Evolutionary conservation across 2,113 vertebrate species (phyloP).

Genomic region (Brachionichthys hirsutus): DNA sequence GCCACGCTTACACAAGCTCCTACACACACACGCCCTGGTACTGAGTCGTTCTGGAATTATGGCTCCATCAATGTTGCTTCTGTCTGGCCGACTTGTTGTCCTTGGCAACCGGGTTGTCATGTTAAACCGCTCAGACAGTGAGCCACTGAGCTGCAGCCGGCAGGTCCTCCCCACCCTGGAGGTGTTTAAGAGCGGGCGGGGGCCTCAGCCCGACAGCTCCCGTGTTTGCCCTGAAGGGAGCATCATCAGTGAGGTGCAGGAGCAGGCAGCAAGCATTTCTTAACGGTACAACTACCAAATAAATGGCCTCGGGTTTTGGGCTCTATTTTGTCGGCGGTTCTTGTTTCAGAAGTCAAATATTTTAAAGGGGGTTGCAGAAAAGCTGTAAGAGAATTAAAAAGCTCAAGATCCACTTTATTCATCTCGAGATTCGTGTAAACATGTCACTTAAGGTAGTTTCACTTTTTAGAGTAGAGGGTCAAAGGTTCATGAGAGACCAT

Average conservation of each 20-base stretch:
- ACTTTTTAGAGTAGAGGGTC: too few species aligned
- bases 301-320: too few species aligned
- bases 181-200: constrained; percentile 45
- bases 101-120: constrained; percentile 53
- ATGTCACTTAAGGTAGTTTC: too few species aligned
- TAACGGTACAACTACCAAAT: constrained; percentile 3
- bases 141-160: constrained; percentile 48
- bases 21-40: constrained; percentile 1
- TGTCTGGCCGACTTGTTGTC: constrained; percentile 68
- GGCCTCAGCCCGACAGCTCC: constrained; percentile 8
- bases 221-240: constrained; percentile 40
- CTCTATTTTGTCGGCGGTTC: too few species aligned
- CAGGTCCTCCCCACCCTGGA: constrained; percentile 45
- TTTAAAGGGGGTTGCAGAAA: too few species aligned
- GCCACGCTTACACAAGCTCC: constrained; percentile 42
- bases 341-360: too few species aligned
- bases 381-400: too few species aligned
- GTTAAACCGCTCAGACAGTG: constrained; percentile 54
- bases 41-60: constrained; percentile 33
- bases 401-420: too few species aligned
- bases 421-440: too few species aligned
- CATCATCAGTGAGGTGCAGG: constrained; percentile 12
- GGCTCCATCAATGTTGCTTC: constrained; percentile 67
- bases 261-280: constrained; percentile 6
- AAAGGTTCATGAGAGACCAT: too few species aligned